Evolutionary conservation across 1,140 invertebrate genomes (phyloP), one percentile per base, ranked within the genome.

Genomic region (Pogonus chalceus): DNA sequence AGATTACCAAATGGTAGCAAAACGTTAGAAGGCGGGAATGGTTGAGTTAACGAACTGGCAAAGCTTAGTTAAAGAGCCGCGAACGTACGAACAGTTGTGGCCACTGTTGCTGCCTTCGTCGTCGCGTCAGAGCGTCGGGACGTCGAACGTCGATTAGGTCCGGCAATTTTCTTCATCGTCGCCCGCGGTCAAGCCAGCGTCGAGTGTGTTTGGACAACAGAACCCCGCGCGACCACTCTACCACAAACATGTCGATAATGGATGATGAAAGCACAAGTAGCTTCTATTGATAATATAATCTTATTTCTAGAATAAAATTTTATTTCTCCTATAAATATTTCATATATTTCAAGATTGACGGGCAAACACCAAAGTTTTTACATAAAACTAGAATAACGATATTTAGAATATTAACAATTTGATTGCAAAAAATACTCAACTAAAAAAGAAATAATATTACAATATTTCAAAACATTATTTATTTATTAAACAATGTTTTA

Each of bases 161-260:
- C 37, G 18, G 37, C 37, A 43, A 43, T 43, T 43, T 43, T 43
- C 37, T 43, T 43, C 37, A 43, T 43, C 37, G 37, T 43, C 37
- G 18, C 37, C 37, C 18, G 37, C 37, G 9, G 37, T 43, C 37
- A 18, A 43, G 18, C 37, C 7, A 43, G 37, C 9, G 9, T 43
- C 7, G 37, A 43, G 37, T 43, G 37, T 43, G 37, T 43, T 43
- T 43, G 37, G 37, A 43, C 37, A 43, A 43, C 37, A 12, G 37
- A 14, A 14, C 14, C 26, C 26, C 26, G 4, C 14, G 4, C 26
- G 26, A 7, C 4, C 26, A 31, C 37, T 14, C 26, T 16, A 43
- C 37, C 37, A 43, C 37, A 43, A 43, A 18, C 37, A 43, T 43
- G 37, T 18, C 37, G 37, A 18, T 43, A 43, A 43, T 43, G 37